A percentile compares a stretch with the other conserved stretches of the same genome.
Evolutionary conservation across 2,888 invertebrate genomes (phyloP).

Genomic region (Latrodectus elegans): DNA sequence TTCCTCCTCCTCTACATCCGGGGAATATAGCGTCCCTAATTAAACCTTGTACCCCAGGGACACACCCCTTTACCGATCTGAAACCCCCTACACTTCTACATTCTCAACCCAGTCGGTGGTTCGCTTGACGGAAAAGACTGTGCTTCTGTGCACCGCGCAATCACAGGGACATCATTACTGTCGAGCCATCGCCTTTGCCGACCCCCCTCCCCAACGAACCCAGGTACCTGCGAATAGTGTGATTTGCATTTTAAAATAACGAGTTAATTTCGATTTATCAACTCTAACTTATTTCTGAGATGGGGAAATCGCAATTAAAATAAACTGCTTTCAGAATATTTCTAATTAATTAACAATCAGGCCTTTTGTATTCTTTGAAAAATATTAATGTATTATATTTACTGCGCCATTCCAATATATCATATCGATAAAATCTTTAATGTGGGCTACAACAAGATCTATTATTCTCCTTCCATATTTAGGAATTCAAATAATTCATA

Average conservation of each 20-base stretch:
- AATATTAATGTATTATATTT: too few relatives aligned
- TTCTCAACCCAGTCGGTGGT: background rate
- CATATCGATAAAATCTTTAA: too few relatives aligned
- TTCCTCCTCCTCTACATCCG: slow-evolving; percentile 56
- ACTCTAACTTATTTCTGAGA: too few relatives aligned
- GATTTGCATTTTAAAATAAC: background rate
- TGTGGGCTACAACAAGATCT: too few relatives aligned
- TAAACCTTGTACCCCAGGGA: slow-evolving; percentile 58
- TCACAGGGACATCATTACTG: background rate
- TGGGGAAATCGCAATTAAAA: too few relatives aligned
- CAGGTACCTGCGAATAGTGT: background rate
- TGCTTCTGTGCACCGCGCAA: background rate
- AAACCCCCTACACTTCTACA: slow-evolving; percentile 2
- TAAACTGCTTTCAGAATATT: too few relatives aligned
- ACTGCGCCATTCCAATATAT: too few relatives aligned
- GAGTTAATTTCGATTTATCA: background rate
- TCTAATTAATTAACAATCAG: too few relatives aligned
- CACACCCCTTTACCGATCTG: slow-evolving; percentile 58
- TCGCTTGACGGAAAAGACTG: background rate
- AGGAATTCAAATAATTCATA: too few relatives aligned
- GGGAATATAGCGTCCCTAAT: slow-evolving; percentile 58
- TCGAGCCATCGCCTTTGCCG: too few relatives aligned
- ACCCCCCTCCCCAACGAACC: background rate
- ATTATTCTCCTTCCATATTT: too few relatives aligned
- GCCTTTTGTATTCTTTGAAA: too few relatives aligned